These are phyloP conservation scores for Carposina sasakii DNA, from an alignment of 1,140 invertebrate genomes.

Conservation along the genomic window DNA sequence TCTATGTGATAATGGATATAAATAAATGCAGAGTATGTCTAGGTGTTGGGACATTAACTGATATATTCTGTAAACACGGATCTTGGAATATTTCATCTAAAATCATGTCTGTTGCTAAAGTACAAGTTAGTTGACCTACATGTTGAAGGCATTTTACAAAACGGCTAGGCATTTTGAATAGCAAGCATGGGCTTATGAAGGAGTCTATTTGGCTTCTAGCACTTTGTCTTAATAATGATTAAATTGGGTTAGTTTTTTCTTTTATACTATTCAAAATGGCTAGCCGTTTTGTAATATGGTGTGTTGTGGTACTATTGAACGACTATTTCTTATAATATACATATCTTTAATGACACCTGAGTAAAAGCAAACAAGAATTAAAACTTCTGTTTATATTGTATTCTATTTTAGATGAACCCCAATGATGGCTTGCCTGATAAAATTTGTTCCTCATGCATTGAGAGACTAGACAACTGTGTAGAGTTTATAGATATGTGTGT, in stretches of 20 bases:
- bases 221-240: constrained; percentile 4
- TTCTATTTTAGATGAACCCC: constrained; percentile 47
- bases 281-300: too few species aligned
- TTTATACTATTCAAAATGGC: constrained; percentile 5
- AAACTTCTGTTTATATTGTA: constrained; percentile 14
- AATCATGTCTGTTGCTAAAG: constrained; percentile 44
- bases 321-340: too few species aligned
- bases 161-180: too few species aligned
- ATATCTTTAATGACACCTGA: too few species aligned
- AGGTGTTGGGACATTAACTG: constrained; percentile 17
- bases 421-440: constrained; percentile 52
- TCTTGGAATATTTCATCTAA: constrained; percentile 28
- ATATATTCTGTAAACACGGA: constrained; percentile 29
- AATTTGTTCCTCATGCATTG: constrained; percentile 50
- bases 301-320: too few species aligned
- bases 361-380: too few species aligned
- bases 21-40: constrained; percentile 34
- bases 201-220: too few species aligned
- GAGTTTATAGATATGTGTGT: constrained; percentile 56
- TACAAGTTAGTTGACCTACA: constrained; percentile 34
- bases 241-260: not conserved
- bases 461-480: constrained; percentile 46
- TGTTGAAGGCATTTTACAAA: not conserved
- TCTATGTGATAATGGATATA: constrained; percentile 19
- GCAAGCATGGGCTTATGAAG: too few species aligned